Percentiles rank a stretch among this genome's conserved stretches.
phyloP scores from a whole-genome alignment of 2,888 invertebrate genomes.

The Eupsilia transversa region DNA sequence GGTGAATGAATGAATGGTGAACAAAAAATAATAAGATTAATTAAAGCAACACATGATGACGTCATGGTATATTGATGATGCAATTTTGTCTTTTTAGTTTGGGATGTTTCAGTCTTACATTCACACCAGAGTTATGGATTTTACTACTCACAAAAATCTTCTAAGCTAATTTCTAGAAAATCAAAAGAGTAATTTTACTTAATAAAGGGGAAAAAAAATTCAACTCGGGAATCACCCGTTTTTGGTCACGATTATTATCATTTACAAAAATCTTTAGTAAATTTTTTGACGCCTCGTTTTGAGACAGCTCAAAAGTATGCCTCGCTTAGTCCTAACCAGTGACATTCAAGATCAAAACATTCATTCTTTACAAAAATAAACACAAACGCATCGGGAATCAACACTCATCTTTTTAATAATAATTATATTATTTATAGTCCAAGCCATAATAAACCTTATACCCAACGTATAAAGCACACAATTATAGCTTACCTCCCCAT shows the following conservation, averaged over 20 bases:
- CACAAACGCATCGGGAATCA: neutral
- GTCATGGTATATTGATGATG: constrained; percentile 9
- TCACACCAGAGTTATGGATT: neutral
- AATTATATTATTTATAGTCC: neutral
- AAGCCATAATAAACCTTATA: constrained; percentile 21
- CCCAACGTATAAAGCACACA: constrained; percentile 31
- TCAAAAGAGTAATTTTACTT: neutral
- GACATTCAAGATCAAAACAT: constrained; percentile 3
- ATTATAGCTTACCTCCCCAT: constrained; percentile 90
- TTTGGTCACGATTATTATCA: neutral
- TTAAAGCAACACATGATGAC: constrained; percentile 46
- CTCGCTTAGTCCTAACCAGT: neutral
- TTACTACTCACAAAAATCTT: neutral
- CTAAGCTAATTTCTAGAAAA: neutral
- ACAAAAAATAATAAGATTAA: constrained; percentile 54
- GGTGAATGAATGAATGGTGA: constrained; percentile 67
- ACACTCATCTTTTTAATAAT: too few species aligned
- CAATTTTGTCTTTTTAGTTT: neutral
- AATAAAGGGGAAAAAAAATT: neutral
- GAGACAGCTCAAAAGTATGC: neutral
- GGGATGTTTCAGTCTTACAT: neutral
- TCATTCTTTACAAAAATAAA: neutral
- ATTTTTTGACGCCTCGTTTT: neutral
- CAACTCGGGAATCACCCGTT: constrained; percentile 9
- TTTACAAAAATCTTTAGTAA: neutral